Conservation (phyloP, 2,797 vertebrate species). For the Oryzias dopingdopingensis region DNA sequence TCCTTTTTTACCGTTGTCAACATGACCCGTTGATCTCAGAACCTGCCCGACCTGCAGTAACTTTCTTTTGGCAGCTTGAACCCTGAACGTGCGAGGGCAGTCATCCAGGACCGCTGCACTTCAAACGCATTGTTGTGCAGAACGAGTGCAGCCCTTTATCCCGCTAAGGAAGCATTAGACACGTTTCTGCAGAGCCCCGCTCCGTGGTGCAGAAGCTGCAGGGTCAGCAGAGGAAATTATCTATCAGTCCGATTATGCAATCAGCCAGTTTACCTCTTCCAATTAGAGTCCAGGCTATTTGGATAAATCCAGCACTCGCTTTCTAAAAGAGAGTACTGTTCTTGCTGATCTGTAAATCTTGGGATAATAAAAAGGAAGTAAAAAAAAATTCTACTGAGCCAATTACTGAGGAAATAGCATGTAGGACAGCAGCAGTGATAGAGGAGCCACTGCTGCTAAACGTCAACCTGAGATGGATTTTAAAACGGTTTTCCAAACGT, state of each 20-base stretch:
- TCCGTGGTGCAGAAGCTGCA: slow-evolving; percentile 38
- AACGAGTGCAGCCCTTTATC: slow-evolving; percentile 35
- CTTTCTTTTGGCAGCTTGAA: slow-evolving; percentile 39
- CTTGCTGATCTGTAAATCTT: slow-evolving; percentile 1
- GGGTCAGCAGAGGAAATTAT: slow-evolving; percentile 50
- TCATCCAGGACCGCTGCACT: slow-evolving; percentile 47
- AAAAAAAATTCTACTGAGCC: no score
- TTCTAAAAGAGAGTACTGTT: slow-evolving; percentile 17
- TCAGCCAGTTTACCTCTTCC: slow-evolving; percentile 44
- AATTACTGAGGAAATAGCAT: no score
- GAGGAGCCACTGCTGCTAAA: background rate
- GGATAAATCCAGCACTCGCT: slow-evolving; percentile 13
- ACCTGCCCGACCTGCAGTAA: slow-evolving; percentile 40
- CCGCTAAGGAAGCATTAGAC: slow-evolving; percentile 45
- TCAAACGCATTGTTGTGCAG: slow-evolving; percentile 49
- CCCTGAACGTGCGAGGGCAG: slow-evolving; percentile 38
- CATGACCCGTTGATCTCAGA: slow-evolving; percentile 34
- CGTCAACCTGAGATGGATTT: background rate
- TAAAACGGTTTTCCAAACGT: background rate
- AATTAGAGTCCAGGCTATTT: slow-evolving; percentile 51
- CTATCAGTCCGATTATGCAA: slow-evolving; percentile 29
- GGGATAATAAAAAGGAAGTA: no score
- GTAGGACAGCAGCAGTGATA: background rate
- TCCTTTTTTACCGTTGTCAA: slow-evolving; percentile 17
- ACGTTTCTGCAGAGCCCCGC: slow-evolving; percentile 27